Evolutionary conservation across 1,140 invertebrate genomes (phyloP).

Genomic region (Drosophila pseudoobscura): DNA sequence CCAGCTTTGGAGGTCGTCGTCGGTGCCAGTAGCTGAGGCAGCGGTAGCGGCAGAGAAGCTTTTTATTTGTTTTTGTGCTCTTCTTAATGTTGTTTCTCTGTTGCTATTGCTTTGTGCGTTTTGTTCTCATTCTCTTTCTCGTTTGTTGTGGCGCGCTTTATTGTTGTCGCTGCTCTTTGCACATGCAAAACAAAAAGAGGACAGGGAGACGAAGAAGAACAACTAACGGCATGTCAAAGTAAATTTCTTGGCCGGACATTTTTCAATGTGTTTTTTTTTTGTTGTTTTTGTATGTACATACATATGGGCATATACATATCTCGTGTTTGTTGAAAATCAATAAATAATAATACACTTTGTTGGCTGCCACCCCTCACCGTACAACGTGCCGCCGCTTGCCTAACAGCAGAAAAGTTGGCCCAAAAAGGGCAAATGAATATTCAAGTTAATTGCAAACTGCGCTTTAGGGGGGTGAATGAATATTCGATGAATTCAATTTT

Average conservation of each 20-base stretch:
- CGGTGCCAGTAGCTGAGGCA: background rate
- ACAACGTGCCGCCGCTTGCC: conserved; percentile 5
- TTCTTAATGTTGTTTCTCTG: conserved; percentile 23
- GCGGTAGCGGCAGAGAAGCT: conserved; percentile 8
- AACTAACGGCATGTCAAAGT: conserved; percentile 44
- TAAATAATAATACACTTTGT: conserved; percentile 78
- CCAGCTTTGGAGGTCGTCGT: conserved; percentile 43
- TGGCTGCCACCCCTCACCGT: conserved; percentile 25
- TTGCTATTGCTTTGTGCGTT: conserved; percentile 35
- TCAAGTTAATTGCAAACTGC: conserved; percentile 31
- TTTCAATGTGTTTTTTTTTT: conserved; percentile 30
- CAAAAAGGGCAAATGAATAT: conserved; percentile 34
- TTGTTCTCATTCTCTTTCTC: conserved; percentile 43
- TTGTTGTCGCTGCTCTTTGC: conserved; percentile 41
- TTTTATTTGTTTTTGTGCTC: conserved; percentile 24
- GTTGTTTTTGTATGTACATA: conserved; percentile 13
- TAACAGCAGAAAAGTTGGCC: conserved; percentile 22
- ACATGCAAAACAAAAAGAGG: conserved; percentile 34
- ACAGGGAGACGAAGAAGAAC: conserved; percentile 5
- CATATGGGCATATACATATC: background rate
- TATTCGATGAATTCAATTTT: too few species aligned
- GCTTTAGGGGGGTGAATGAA: too few species aligned
- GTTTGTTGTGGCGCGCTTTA: conserved; percentile 51
- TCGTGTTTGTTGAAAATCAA: conserved; percentile 63
- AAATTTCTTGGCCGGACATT: conserved; percentile 33